Evolutionary conservation across 2,888 invertebrate species (phyloP).

Genomic region (Choreutis nemorana): DNA sequence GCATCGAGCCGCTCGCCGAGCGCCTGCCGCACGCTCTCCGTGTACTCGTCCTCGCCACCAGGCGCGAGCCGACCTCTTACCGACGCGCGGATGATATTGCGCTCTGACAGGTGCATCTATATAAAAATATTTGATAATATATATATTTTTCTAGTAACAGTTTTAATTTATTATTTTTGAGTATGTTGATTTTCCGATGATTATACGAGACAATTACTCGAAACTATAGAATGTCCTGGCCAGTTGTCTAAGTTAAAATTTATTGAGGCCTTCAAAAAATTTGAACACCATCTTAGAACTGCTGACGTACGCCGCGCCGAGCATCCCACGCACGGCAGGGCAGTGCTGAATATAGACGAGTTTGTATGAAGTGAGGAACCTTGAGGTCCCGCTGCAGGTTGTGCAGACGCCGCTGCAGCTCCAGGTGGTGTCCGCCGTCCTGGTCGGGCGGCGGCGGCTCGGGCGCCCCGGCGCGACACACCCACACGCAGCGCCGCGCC

Average conservation of each 20-base stretch:
- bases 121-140: slow-evolving; percentile 11
- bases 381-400: slow-evolving; percentile 77
- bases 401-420: slow-evolving; percentile 73
- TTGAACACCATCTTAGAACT: too few species aligned
- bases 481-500: slow-evolving; percentile 82
- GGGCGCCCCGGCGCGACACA: slow-evolving; percentile 70
- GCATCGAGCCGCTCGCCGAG: slow-evolving; percentile 73
- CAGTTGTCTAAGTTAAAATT: too few species aligned
- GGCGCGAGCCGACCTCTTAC: slow-evolving; percentile 62
- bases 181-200: too few species aligned
- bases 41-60: slow-evolving; percentile 69
- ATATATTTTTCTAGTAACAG: too few species aligned
- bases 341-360: background rate
- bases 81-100: slow-evolving; percentile 72
- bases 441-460: slow-evolving; percentile 55
- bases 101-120: slow-evolving; percentile 75
- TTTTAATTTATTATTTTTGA: too few species aligned
- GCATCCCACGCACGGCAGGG: background rate
- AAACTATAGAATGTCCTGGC: too few species aligned
- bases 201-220: too few species aligned
- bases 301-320: too few species aligned
- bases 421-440: slow-evolving; percentile 63
- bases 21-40: slow-evolving; percentile 69
- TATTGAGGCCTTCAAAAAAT: too few species aligned
- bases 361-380: slow-evolving; percentile 36